phyloP scores from a whole-genome alignment of 2,113 vertebrate species.

The Mesembrinibis cayennensis region DNA sequence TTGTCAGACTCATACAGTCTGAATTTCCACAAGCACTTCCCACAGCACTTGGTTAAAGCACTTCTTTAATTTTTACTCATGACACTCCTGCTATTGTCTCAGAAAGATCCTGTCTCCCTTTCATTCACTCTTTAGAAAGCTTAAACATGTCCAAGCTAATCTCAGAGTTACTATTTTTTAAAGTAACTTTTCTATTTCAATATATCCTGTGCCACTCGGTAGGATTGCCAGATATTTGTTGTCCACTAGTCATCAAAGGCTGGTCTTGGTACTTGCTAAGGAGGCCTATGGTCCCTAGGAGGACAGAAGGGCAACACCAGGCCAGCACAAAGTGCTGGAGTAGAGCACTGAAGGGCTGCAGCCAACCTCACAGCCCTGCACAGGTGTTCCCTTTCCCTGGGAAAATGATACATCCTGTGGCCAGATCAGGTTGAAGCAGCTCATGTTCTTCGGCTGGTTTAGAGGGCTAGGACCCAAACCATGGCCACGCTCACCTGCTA shows the following conservation, averaged over 20 bases:
- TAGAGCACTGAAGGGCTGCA: not conserved
- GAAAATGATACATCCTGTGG: not conserved
- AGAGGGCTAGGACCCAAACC: not conserved
- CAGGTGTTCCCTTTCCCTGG: not conserved
- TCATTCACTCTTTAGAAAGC: not conserved
- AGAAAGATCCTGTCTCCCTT: not conserved
- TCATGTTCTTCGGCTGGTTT: not conserved
- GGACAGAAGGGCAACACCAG: not conserved
- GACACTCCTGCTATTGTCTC: not conserved
- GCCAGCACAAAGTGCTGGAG: not conserved
- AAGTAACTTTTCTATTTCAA: not conserved
- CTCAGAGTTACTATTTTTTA: not conserved
- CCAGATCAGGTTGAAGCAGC: not conserved
- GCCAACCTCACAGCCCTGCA: not conserved
- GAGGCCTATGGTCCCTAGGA: not conserved
- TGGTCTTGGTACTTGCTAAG: not conserved
- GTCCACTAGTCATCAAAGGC: not conserved
- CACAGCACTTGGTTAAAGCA: not conserved
- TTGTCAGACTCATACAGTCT: not conserved
- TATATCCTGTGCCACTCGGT: not conserved
- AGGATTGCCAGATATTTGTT: not conserved
- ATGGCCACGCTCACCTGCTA: not conserved
- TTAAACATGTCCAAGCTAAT: not conserved
- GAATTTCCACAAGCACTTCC: not conserved
- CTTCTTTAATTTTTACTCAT: not conserved